Conservation (phyloP, 2,797 vertebrate genomes). For the Rhinophrynus dorsalis region DNA sequence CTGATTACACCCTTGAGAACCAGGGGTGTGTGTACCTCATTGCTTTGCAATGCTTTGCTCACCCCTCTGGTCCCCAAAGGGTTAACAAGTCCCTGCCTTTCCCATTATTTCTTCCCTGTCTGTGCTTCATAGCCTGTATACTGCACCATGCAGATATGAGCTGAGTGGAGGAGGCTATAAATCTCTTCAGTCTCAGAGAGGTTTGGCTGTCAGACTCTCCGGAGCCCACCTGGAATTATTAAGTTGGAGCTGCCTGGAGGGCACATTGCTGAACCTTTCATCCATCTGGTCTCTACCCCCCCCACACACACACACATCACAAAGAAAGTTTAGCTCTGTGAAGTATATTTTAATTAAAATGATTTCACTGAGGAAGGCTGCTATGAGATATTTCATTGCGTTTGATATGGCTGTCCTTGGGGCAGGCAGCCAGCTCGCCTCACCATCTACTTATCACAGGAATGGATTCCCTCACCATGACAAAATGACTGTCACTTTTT, state of each 20-base stretch:
- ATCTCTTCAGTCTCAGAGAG: slow-evolving; percentile 26
- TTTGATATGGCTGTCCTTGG: slow-evolving; percentile 36
- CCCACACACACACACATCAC: too few species aligned
- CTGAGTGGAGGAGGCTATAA: slow-evolving; percentile 11
- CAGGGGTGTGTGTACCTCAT: too few species aligned
- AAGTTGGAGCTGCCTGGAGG: slow-evolving; percentile 22
- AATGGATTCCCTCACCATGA: slow-evolving; percentile 23
- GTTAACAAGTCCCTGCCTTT: not conserved
- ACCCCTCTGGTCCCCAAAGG: too few species aligned
- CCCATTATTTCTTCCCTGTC: not conserved
- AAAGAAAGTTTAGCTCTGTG: slow-evolving; percentile 17
- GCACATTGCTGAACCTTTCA: slow-evolving; percentile 29
- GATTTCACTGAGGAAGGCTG: slow-evolving; percentile 1
- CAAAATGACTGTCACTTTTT: slow-evolving; percentile 30
- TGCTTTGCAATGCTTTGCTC: too few species aligned
- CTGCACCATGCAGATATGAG: slow-evolving; percentile 1
- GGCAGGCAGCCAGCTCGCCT: slow-evolving; percentile 15
- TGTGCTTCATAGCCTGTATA: not conserved
- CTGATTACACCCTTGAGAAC: too few species aligned
- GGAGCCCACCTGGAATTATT: slow-evolving; percentile 35
- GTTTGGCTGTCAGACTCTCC: slow-evolving; percentile 14
- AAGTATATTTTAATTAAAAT: slow-evolving; percentile 42
- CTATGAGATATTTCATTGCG: slow-evolving; percentile 21
- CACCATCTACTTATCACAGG: slow-evolving; percentile 3
- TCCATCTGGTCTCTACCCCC: not conserved